Conservation (phyloP, 2,113 vertebrate genomes). For the Okapia johnstoni region DNA sequence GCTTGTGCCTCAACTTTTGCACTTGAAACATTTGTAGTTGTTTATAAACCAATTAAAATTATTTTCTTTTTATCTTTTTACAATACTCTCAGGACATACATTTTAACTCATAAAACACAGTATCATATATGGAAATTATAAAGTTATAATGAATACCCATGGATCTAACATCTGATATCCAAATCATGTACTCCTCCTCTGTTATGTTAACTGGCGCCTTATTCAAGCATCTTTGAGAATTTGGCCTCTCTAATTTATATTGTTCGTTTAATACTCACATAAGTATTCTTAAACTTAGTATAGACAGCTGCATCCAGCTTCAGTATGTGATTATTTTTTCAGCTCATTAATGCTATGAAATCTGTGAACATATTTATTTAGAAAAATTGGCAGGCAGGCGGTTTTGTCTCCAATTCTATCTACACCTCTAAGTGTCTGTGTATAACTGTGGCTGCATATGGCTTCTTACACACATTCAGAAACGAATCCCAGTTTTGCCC, state of each 20-base stretch:
- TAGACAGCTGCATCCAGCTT: slow-evolving; percentile 33
- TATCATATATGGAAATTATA: neutral
- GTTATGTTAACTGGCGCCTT: neutral
- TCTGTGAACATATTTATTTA: slow-evolving; percentile 62
- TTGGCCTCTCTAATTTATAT: neutral
- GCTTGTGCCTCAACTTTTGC: neutral
- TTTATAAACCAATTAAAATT: neutral
- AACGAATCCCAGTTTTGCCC: neutral
- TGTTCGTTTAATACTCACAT: slow-evolving; percentile 42
- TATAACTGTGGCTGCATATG: slow-evolving; percentile 47
- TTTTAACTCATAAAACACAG: slow-evolving; percentile 34
- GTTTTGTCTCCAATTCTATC: slow-evolving; percentile 46
- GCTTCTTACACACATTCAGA: slow-evolving; percentile 34
- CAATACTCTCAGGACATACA: neutral
- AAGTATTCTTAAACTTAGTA: slow-evolving; percentile 36
- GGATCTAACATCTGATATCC: neutral
- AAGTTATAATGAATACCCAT: neutral
- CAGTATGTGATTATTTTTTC: slow-evolving; percentile 50
- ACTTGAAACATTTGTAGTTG: neutral
- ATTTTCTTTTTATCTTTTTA: neutral
- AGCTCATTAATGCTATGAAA: slow-evolving; percentile 65
- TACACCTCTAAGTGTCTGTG: slow-evolving; percentile 38
- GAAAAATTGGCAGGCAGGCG: slow-evolving; percentile 54
- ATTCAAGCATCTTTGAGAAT: slow-evolving; percentile 22
- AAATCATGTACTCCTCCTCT: neutral